Evolutionary conservation across 2,888 invertebrate species (phyloP), one percentile per base, ranked within the genome.

Genomic region (Automeris io): DNA sequence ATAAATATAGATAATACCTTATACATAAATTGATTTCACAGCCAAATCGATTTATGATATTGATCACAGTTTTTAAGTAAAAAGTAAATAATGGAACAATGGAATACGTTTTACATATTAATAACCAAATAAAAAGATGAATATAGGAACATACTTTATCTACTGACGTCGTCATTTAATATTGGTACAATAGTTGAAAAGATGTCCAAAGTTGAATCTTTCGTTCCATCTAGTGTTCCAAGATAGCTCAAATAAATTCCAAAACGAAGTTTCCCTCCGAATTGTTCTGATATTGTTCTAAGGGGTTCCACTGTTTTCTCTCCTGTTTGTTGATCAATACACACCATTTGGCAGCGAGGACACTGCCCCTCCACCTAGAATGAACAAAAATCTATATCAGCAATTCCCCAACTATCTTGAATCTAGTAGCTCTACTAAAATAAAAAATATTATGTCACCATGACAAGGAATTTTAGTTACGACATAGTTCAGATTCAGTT

Each of bases 311-410:
- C 88, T 0, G 93, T 93, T 60, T 92, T 94, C 49, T 90, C 83
- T 0, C 95, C 96, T 1, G 93, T 95, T 31, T 88, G 83, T 78
- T 97, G 98, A 75, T 98, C 93, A 43, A 98, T 93, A 69, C 98
- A 97, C 41, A 99, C 93, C 95, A 98, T 98, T 76, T 97, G 96
- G 68, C 98, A 99, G 38, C 98, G 90, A 1, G 91, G 92, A 63
- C 98, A 98, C 26, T 90, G 90, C 1, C 95, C 95, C 51, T 92
- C 91, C 36, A 91, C 91, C 92, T 95, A 78, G 37, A 61, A 70
- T 37, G 1, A 23, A 39, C 38, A 37, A 18, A 35, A 34, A 37
- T 21, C 12, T 33, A 19, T 21, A 12, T 4, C 7, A 12, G 12
- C n/a, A 5, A n/a, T n/a, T n/a, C n/a, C n/a, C n/a, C n/a, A n/a